Evolutionary conservation across 1,140 invertebrate species (phyloP).

Genomic region (Monomorium pharaonis): DNA sequence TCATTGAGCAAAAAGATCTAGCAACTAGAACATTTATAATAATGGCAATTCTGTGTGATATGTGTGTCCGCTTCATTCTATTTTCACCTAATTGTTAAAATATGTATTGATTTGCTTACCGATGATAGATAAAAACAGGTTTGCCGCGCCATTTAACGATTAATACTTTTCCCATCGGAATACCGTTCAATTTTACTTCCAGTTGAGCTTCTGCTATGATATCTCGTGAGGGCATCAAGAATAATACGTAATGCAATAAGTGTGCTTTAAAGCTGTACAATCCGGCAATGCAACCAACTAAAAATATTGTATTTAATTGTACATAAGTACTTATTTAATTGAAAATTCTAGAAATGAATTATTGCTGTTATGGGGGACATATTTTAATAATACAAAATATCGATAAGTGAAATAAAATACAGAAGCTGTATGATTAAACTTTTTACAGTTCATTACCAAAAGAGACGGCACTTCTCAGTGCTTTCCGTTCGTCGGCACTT

Average conservation of each 20-base stretch:
- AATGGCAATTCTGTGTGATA: neutral
- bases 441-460: constrained; percentile 57
- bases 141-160: constrained; percentile 76
- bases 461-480: neutral
- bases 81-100: neutral
- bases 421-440: neutral
- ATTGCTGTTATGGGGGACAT: neutral
- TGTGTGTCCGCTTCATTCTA: neutral
- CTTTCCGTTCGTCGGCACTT: constrained; percentile 58
- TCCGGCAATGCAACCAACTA: constrained; percentile 60
- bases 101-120: constrained; percentile 63
- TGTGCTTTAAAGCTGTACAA: constrained; percentile 73
- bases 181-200: constrained; percentile 71
- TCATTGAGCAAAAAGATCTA: neutral
- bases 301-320: neutral
- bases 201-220: constrained; percentile 72
- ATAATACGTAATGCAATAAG: constrained; percentile 69
- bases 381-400: neutral
- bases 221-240: constrained; percentile 70
- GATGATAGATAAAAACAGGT: constrained; percentile 77
- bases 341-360: no score
- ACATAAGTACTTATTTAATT: constrained; percentile 4
- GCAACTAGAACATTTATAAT: neutral
- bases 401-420: neutral
- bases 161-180: constrained; percentile 72